phyloP scores from a whole-genome alignment of 2,797 vertebrate species.

The Dromococcyx pavoninus region DNA sequence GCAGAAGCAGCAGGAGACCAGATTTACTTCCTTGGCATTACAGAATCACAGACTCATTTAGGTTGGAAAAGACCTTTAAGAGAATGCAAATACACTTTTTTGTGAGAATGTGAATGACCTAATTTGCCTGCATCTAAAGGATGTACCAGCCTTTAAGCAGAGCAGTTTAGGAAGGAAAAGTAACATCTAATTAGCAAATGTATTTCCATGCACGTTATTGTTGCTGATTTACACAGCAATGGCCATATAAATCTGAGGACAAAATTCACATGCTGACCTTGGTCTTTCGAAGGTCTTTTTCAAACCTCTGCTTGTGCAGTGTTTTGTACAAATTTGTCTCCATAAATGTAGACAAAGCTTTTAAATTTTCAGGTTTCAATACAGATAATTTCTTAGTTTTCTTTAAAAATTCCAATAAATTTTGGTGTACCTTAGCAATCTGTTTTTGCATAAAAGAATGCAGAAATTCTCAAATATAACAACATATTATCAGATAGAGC shows the following conservation, averaged over 20 bases:
- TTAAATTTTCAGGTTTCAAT: background rate
- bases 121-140: background rate
- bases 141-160: background rate
- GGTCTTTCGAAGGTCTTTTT: background rate
- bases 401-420: background rate
- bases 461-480: background rate
- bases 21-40: background rate
- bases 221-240: background rate
- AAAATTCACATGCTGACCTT: background rate
- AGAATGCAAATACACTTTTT: background rate
- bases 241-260: background rate
- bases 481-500: background rate
- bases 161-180: background rate
- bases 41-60: no score
- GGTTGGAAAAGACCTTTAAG: no score
- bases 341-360: background rate
- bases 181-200: conserved; percentile 9
- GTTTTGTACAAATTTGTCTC: background rate
- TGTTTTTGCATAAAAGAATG: background rate
- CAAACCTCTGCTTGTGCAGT: background rate
- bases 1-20: background rate
- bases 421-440: background rate
- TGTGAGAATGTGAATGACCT: background rate
- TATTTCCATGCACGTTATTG: background rate
- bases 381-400: background rate